A percentile compares a stretch with the other conserved stretches of the same genome.
Evolutionary conservation across 2,797 vertebrate genomes (phyloP).

Genomic region (Benthosema pterotum): DNA sequence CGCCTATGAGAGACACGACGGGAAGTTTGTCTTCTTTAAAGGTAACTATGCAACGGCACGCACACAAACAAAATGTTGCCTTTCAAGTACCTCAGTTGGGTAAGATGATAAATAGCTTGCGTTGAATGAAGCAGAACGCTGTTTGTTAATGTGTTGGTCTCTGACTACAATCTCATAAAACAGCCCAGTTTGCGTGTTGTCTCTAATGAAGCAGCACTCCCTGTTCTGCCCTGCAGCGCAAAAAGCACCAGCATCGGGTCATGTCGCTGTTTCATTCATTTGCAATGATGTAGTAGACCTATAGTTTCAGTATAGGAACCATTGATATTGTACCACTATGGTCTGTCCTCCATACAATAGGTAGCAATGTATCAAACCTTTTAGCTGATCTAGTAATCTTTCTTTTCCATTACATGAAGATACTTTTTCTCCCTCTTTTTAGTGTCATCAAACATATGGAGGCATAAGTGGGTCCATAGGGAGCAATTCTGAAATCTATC

Average conservation of each 20-base stretch:
- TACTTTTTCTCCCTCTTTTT: constrained; percentile 1
- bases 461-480: neutral
- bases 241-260: constrained; percentile 2
- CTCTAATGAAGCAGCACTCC: constrained; percentile 17
- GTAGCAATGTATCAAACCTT: neutral
- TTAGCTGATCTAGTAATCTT: constrained; percentile 8
- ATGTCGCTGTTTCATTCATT: neutral
- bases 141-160: constrained; percentile 5
- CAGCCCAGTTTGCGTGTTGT: constrained; percentile 25
- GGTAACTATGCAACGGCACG: constrained; percentile 77
- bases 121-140: neutral
- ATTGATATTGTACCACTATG: neutral
- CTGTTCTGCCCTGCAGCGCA: constrained; percentile 10
- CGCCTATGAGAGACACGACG: constrained; percentile 93
- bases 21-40: constrained; percentile 96
- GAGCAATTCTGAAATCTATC: neutral
- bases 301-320: neutral
- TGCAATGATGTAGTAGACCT: neutral
- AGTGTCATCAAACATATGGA: constrained; percentile 12
- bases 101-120: neutral
- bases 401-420: constrained; percentile 8
- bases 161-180: constrained; percentile 25
- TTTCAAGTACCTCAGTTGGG: constrained; percentile 1
- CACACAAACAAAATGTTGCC: neutral
- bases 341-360: neutral